Percentiles rank a stretch among this genome's conserved stretches.
These are phyloP conservation scores for Ceratina japonica DNA, from an alignment of 1,140 invertebrate genomes.

Conservation along the genomic window DNA sequence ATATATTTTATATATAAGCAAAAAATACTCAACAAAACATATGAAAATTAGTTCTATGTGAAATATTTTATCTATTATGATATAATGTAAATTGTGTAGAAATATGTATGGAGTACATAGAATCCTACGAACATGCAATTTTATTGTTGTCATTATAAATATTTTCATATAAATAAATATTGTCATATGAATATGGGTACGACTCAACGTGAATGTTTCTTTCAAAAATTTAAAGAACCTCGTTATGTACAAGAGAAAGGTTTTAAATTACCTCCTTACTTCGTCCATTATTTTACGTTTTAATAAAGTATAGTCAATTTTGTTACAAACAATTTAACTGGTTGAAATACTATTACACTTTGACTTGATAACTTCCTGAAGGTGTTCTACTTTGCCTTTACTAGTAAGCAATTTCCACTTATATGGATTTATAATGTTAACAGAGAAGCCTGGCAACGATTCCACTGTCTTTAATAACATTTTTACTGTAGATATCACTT, in stretches of 20 bases:
- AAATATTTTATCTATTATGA: constrained; percentile 26
- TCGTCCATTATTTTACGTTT: no score
- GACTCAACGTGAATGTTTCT: constrained; percentile 8
- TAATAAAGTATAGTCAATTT: neutral
- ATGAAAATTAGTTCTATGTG: constrained; percentile 23
- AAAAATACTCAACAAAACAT: constrained; percentile 37
- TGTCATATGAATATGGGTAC: constrained; percentile 43
- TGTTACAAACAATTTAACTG: constrained; percentile 11
- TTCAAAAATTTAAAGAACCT: neutral
- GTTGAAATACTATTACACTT: constrained; percentile 55
- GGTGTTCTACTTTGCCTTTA: constrained; percentile 78
- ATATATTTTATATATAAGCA: constrained; percentile 32
- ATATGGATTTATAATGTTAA: constrained; percentile 70
- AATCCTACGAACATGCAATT: constrained; percentile 53
- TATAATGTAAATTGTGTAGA: constrained; percentile 28
- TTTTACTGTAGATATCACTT: constrained; percentile 66
- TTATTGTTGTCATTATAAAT: constrained; percentile 70
- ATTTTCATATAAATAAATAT: constrained; percentile 73
- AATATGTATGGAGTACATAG: constrained; percentile 39
- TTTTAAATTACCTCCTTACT: no score
- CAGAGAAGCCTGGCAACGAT: constrained; percentile 65
- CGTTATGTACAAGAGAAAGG: neutral
- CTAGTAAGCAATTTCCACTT: constrained; percentile 75
- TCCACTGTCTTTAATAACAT: constrained; percentile 75
- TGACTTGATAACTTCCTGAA: constrained; percentile 76